phyloP scores from a whole-genome alignment of 2,888 invertebrate species.

The Xylota sylvarum region DNA sequence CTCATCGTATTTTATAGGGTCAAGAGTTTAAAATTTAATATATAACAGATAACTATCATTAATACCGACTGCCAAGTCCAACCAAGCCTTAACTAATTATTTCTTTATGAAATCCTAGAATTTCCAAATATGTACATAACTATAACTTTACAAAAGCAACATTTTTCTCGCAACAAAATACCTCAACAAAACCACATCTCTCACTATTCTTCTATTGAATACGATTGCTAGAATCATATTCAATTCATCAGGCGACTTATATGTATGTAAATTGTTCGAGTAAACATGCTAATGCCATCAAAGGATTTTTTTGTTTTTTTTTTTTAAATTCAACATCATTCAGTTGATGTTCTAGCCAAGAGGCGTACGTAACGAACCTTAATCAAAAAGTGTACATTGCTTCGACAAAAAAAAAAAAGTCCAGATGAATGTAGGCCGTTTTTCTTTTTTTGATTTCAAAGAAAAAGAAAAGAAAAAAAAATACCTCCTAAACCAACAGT shows the following conservation, averaged over 20 bases:
- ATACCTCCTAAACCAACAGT: conserved; percentile 1
- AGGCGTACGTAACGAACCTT: background rate
- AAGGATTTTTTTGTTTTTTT: background rate
- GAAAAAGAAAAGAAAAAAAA: background rate
- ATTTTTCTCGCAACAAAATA: too few species aligned
- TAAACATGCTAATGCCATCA: background rate
- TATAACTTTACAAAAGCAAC: too few species aligned
- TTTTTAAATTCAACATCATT: background rate
- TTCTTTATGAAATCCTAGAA: too few species aligned
- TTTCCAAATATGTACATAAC: too few species aligned
- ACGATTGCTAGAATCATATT: background rate
- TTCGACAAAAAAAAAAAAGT: background rate
- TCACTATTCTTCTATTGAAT: background rate
- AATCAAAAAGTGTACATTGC: background rate
- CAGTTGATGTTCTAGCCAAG: background rate
- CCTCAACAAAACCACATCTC: too few species aligned
- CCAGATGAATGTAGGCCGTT: background rate
- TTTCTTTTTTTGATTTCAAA: background rate
- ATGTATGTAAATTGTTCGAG: background rate
- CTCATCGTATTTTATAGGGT: too few species aligned
- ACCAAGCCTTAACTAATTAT: too few species aligned
- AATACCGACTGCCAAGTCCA: too few species aligned
- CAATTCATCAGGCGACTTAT: background rate
- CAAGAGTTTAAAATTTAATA: too few species aligned
- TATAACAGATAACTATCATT: too few species aligned